Evolutionary conservation across 2,113 vertebrate species (phyloP), one percentile per base, ranked within the genome.

Genomic region (Archocentrus centrarchus): DNA sequence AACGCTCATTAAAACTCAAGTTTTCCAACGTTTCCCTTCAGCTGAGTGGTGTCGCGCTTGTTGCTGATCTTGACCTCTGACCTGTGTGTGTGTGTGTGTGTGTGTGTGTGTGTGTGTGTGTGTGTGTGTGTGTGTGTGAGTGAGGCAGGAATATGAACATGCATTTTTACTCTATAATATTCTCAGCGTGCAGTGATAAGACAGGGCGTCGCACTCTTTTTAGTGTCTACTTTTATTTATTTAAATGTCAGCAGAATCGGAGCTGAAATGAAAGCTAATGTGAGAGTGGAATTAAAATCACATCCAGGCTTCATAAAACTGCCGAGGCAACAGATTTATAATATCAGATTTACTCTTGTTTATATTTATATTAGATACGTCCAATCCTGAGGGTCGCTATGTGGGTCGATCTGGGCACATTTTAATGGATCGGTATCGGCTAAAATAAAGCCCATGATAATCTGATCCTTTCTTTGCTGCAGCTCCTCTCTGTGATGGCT

Each of bases 201-300:
- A 30, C 9, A 5, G 41, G 17, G 24, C 15, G 24, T 50, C 39
- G 41, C 41, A 44, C 41, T 8, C 17, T 24, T 50, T 30, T 30
- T 8, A 17, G 18, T 11, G 11, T 41, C 18, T 55, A 24, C 24
- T 47, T 79, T 66, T 37, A 61, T 82, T 79, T 47, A 58, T 66
- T 61, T 47, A 76, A 88, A 85, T 85, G 75, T 79, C 79, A 75
- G 30, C 62, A 32, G 15, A 83, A 41, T n/a, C 32, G 24, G 11
- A 44, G 2, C 75, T 66, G 76, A 80, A 76, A 66, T 57, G 44
- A 87, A 77, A 81, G 27, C 57, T 70, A 73, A 68, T 47, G 64
- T 75, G 47, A 22, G 75, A 83, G 66, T 58, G 22, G 73, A 39
- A 37, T 41, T 76, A 57, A 76, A 80, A 24, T 15, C 9, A 61